Conservation (phyloP, 1,140 invertebrate species). For the Helicoverpa armigera region DNA sequence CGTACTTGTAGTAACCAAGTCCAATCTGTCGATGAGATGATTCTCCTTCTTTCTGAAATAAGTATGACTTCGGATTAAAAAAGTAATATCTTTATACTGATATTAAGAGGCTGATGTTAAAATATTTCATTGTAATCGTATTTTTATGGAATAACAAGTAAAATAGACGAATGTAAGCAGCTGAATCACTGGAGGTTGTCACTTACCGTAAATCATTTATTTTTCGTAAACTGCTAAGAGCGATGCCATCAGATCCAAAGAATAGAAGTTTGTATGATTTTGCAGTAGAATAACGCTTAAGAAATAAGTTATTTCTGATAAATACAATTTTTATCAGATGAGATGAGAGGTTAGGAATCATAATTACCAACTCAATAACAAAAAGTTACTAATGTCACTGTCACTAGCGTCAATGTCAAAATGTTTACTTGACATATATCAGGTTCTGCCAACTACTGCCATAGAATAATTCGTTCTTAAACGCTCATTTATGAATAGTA, state of each 20-base stretch:
- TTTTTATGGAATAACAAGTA: slow-evolving; percentile 9
- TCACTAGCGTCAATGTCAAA: background rate
- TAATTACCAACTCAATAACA: slow-evolving; percentile 34
- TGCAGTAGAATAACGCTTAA: slow-evolving; percentile 55
- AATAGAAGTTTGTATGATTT: slow-evolving; percentile 77
- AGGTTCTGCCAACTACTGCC: slow-evolving; percentile 10
- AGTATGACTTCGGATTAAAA: background rate
- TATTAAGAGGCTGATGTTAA: background rate
- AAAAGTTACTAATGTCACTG: background rate
- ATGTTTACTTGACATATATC: background rate
- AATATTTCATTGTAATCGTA: background rate
- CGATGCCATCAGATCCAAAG: slow-evolving; percentile 79
- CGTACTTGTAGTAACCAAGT: slow-evolving; percentile 74
- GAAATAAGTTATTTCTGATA: slow-evolving; percentile 52
- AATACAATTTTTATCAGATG: slow-evolving; percentile 52
- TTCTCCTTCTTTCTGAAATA: slow-evolving; percentile 68
- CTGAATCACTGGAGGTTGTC: background rate
- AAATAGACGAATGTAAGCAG: background rate
- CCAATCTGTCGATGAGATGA: slow-evolving; percentile 64
- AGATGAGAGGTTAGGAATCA: slow-evolving; percentile 67
- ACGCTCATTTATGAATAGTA: no score
- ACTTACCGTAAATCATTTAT: slow-evolving; percentile 77
- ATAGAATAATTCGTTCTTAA: background rate
- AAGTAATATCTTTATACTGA: background rate
- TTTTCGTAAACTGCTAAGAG: slow-evolving; percentile 75